These are phyloP conservation scores for Brachyopa scutellaris DNA, from an alignment of 2,888 invertebrate species.

Conservation along the genomic window DNA sequence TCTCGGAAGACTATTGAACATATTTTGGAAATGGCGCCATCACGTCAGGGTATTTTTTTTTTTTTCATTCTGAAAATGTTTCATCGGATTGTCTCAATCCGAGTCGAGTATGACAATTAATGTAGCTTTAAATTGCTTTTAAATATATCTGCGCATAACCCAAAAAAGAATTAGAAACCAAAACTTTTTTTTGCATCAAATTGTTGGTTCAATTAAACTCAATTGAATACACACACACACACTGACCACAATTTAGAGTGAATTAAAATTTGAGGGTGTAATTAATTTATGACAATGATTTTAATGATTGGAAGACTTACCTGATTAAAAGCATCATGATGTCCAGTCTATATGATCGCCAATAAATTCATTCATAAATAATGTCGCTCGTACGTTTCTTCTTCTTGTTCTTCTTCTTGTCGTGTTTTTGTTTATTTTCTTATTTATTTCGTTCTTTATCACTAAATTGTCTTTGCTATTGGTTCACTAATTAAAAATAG, in stretches of 20 bases:
- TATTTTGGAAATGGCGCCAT: conserved; percentile 66
- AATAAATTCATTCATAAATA: conserved; percentile 61
- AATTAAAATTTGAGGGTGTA: conserved; percentile 53
- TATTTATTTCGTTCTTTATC: conserved; percentile 36
- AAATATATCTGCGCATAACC: conserved; percentile 59
- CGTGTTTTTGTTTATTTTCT: conserved; percentile 2
- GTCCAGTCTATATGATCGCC: conserved; percentile 37
- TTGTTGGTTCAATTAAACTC: conserved; percentile 55
- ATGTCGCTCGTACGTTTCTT: background rate
- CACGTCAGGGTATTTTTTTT: background rate
- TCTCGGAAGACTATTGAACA: background rate
- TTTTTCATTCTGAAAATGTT: conserved; percentile 4
- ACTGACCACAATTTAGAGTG: conserved; percentile 44
- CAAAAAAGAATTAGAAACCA: conserved; percentile 5
- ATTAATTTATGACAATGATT: conserved; percentile 58
- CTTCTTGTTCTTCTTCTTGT: background rate
- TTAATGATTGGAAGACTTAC: conserved; percentile 45
- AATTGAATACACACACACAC: conserved; percentile 51
- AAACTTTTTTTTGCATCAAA: conserved; percentile 13
- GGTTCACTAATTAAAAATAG: conserved; percentile 61
- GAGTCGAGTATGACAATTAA: conserved; percentile 50
- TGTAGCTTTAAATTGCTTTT: conserved; percentile 56
- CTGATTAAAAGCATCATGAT: conserved; percentile 70
- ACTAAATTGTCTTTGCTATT: conserved; percentile 40
- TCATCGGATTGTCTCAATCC: conserved; percentile 24